Evolutionary conservation across 2,113 vertebrate species (phyloP), one percentile per base, ranked within the genome.

Genomic region (Caretta caretta): DNA sequence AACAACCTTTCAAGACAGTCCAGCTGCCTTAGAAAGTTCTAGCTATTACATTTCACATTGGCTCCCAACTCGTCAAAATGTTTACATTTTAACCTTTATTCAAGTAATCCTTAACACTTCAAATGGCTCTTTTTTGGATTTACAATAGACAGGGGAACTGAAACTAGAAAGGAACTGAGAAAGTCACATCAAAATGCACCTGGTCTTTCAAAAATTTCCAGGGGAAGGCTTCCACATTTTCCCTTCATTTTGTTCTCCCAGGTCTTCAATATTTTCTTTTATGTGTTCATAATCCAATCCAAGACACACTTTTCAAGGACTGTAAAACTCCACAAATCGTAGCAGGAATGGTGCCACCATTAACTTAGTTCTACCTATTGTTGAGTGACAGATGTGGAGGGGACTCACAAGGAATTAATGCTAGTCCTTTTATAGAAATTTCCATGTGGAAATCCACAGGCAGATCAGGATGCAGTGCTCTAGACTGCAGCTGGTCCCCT

Each of bases 121-220:
- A 80, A 25, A 46, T 80, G 7, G 0, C 2, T 80, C 38, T 80
- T 1, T 85, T 1, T 2, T 82, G 83, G 46, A 51, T 69, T 17
- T 5, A 12, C 79, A 82, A 6, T 59, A 69, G 13, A 50, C 10
- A 80, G 80, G 25, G 88, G 84, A 84, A 56, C 5, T 3, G 1
- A 27, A 29, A n/a, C 85, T 81, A 78, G 48, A 29, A 6, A 87
- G 38, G 5, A 91, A 75, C 27, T 4, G 46, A 72, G 5, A 2
- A 20, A 24, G 59, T 2, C 50, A 3, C 0, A 35, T 87, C 56
- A 72, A 19, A 50, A 62, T 17, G 1, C 0, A 59, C 88, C 69
- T 86, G 2, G 35, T 65, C 24, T 84, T 90, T 86, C 25, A 81
- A 49, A 46, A 88, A 86, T 48, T 54, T 46, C 38, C 16, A 42